Percentiles rank a stretch among this genome's conserved stretches.
Conservation (phyloP, 1,140 invertebrate species). For the Bombus vancouverensis region DNA sequence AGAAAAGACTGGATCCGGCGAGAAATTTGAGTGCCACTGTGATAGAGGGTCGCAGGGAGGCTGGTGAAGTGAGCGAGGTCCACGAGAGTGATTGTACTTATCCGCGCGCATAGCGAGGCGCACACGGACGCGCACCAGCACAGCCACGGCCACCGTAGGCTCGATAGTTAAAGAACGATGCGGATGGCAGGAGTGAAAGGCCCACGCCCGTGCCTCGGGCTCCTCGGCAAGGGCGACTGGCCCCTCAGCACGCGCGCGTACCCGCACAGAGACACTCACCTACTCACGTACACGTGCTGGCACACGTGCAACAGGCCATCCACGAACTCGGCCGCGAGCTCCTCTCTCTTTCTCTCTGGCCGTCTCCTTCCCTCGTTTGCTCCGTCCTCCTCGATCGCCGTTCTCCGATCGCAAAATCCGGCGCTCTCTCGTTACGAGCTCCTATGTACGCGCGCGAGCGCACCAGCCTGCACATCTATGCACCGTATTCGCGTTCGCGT, state of each 20-base stretch:
- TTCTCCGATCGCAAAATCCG: slow-evolving; percentile 57
- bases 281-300: slow-evolving; percentile 32
- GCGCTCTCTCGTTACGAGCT: slow-evolving; percentile 52
- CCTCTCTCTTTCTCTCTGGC: slow-evolving; percentile 16
- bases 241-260: slow-evolving; percentile 71
- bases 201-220: slow-evolving; percentile 83
- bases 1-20: neutral
- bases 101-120: slow-evolving; percentile 42
- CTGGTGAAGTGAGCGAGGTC: slow-evolving; percentile 57
- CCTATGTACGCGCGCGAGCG: neutral
- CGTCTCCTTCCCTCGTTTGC: slow-evolving; percentile 33
- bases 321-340: slow-evolving; percentile 60
- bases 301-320: slow-evolving; percentile 67
- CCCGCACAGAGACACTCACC: slow-evolving; percentile 28
- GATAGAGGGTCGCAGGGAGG: slow-evolving; percentile 48
- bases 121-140: slow-evolving; percentile 11
- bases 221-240: slow-evolving; percentile 81
- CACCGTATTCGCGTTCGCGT: neutral
- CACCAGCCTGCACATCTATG: neutral
- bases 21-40: slow-evolving; percentile 47
- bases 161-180: slow-evolving; percentile 71
- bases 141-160: slow-evolving; percentile 26
- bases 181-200: slow-evolving; percentile 83
- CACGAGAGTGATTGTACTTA: slow-evolving; percentile 64
- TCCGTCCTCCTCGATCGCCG: slow-evolving; percentile 31